Base-by-base conservation (phyloP, 2,113 vertebrate species). In the Apus apus region DNA sequence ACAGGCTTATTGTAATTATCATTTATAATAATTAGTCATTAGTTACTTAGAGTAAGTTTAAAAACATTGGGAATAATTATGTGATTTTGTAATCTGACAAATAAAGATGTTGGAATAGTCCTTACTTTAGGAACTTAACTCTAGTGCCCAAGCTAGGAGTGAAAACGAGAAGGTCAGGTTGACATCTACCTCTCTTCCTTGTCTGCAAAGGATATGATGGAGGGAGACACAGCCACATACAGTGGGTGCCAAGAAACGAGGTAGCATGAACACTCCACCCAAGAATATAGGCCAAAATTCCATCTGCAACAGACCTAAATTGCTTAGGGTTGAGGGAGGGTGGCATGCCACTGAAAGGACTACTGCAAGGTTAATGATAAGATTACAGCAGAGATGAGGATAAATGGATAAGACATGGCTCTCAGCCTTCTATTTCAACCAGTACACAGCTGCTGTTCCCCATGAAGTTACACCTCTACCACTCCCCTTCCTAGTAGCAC, bases 331-430 rank as follows among this genome's bases (percentile, higher is more conserved):
- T 90, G 51, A 54, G 76, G 50, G 73, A 90, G 91, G 79, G 51
- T 95, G 46, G 54, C 54, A 89, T 89, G 62, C 73, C 86, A 75
- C 53, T 87, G 57, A 71, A 89, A 93, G 61, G 85, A 96, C 83
- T 93, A 85, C 78, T 16, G 34, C 79, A 87, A 94, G 85, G 85
- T 78, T 92, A 94, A 86, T 92, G 96, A 95, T 90, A 95, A 95
- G 93, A 89, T 90, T 75, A 84, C 57, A 91, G 79, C 61, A 92
- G 73, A 93, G 93, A 34, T 0, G 2, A 93, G 88, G 92, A 95
- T 95, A 96, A 96, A 96, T 61, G 84, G 85, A 10, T 93, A 92
- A 96, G 70, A 90, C 70, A 50, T 93, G 90, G 57, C 58, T 50
- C 83, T 73, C 36, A 84, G 79, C 83, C 70, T 86, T 93, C 85